A percentile compares a stretch with the other conserved stretches of the same genome.
phyloP scores from a whole-genome alignment of 2,113 vertebrate genomes.

The Urocolius indicus region DNA sequence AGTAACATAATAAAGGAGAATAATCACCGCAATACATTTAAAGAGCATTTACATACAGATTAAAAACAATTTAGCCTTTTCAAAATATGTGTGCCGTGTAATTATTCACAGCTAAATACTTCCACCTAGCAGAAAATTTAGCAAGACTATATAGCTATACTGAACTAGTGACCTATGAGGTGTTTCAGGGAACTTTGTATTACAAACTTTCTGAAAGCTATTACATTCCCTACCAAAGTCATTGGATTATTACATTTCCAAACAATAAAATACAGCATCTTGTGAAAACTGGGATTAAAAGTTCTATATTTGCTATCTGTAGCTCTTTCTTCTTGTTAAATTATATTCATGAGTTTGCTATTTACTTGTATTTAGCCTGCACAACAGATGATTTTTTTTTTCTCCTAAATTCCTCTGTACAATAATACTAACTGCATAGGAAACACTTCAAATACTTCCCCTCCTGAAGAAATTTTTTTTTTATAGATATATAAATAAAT shows the following conservation, averaged over 20 bases:
- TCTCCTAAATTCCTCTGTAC: background rate
- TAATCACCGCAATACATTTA: background rate
- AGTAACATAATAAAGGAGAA: background rate
- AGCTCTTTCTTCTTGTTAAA: background rate
- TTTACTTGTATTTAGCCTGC: background rate
- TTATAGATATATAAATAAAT: background rate
- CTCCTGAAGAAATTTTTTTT: background rate
- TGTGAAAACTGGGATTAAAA: background rate
- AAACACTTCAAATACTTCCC: background rate
- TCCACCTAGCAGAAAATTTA: background rate
- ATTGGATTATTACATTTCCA: background rate
- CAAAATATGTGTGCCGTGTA: background rate
- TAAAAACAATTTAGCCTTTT: constrained; percentile 48
- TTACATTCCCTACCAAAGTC: background rate
- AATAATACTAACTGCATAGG: background rate
- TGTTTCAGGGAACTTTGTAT: background rate
- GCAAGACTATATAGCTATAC: background rate
- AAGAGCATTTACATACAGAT: constrained; percentile 60
- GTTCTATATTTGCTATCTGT: background rate
- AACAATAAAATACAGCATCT: background rate
- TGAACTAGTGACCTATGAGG: background rate
- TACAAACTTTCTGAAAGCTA: constrained; percentile 1
- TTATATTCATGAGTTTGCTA: background rate
- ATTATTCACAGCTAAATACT: constrained; percentile 12
- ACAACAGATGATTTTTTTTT: background rate